A percentile compares a stretch with the other conserved stretches of the same genome.
These are phyloP conservation scores for Platanista minor DNA, from an alignment of 2,113 vertebrate species.

Conservation along the genomic window DNA sequence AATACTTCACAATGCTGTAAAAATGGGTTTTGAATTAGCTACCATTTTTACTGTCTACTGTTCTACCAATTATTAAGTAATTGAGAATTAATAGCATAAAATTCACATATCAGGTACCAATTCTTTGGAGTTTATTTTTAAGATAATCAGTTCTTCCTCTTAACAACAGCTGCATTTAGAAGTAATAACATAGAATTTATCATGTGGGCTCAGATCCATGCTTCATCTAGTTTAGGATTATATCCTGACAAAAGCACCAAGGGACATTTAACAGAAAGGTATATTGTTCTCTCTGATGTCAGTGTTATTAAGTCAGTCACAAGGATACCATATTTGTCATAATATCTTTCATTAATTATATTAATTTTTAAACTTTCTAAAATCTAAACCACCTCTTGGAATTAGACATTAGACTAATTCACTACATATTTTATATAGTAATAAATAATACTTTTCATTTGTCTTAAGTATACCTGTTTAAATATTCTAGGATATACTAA, in stretches of 20 bases:
- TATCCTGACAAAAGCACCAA: background rate
- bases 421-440: background rate
- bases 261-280: background rate
- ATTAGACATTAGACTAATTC: background rate
- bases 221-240: background rate
- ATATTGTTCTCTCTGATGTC: background rate
- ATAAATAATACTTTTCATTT: background rate
- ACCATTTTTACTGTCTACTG: background rate
- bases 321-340: background rate
- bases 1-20: background rate
- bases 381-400: background rate
- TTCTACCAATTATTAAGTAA: background rate
- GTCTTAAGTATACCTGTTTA: background rate
- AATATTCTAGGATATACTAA: background rate
- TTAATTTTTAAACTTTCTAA: constrained; percentile 4
- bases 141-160: background rate
- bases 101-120: background rate
- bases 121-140: constrained; percentile 32
- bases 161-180: background rate
- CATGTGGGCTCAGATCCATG: background rate
- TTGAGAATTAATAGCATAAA: constrained; percentile 33
- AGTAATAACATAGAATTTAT: background rate
- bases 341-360: background rate
- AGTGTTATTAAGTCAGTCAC: background rate
- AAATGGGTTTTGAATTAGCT: constrained; percentile 1